Base-by-base conservation (phyloP, 2,113 vertebrate genomes). In the Panthera tigris region DNA sequence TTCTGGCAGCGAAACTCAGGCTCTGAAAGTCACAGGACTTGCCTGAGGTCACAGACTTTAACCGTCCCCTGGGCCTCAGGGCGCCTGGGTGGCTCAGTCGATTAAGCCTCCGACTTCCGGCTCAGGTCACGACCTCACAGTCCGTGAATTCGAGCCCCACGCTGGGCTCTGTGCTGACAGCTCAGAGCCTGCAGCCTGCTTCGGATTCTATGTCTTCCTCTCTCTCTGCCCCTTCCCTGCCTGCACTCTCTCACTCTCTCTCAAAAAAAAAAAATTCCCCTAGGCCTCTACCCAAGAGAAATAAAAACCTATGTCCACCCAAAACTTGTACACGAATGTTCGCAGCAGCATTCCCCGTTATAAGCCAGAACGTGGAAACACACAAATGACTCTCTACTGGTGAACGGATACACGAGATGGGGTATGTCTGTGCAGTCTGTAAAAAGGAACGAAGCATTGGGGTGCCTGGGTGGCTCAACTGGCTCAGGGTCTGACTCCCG, bases 391-490 rank as follows among this genome's bases (percentile, higher is more conserved):
- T 11, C 9, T 16, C 27, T 4, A 12, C 3, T 7, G 76, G 33
- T 19, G n/a, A 66, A 15, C 1, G 71, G 31, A 33, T 33, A 7
- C 25, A 85, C 29, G 63, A 12, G 13, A 16, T 1, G 25, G 13
- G 78, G 36, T 1, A 33, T 1, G 4, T 25, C 12, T 83, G 15
- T 0, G 18, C 31, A 8, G 1, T 3, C 3, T 14, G 14, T 18
- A 5, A 48, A 27, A 50, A 89, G 15, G 33, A 82, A 63, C 1
- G 4, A 29, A 39, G 82, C 4, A 1, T 1, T 3, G 27, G 13
- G 52, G 52, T 15, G 52, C 52, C 52, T 52, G 52, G 52, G 52
- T 52, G 52, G 55, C 18, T 19, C 55, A 57, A 1, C 2, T 19
- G 18, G 55, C 6, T 57, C 55, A 19, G 55, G 55, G n/a, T n/a